phyloP scores from a whole-genome alignment of 1,140 invertebrate genomes.

The Ditylenchus dipsaci region DNA sequence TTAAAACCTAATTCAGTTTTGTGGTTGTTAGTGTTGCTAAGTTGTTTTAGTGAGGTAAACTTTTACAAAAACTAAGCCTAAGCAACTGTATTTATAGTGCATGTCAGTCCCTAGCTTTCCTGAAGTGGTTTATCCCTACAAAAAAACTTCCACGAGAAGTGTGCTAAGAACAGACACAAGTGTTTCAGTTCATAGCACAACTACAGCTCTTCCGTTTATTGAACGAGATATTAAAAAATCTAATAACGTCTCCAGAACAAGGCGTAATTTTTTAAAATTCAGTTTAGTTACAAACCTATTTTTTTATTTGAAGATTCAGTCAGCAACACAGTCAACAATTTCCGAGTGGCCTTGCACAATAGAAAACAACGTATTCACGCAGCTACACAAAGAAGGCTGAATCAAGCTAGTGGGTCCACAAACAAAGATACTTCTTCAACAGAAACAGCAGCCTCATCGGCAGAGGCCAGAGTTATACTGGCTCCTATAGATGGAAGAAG shows the following conservation, averaged over 20 bases:
- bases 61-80: not conserved
- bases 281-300: not conserved
- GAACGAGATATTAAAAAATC: not conserved
- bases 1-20: not conserved
- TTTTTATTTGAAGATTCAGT: not conserved
- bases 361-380: not conserved
- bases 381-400: not conserved
- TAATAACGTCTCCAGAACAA: not conserved
- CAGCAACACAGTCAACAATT: not conserved
- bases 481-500: not conserved
- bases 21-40: not conserved
- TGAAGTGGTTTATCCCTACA: not conserved
- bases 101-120: not conserved
- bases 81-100: not conserved
- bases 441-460: not conserved
- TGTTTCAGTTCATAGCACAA: no score
- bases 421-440: no score
- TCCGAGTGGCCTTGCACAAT: not conserved
- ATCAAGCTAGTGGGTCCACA: not conserved
- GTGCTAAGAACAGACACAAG: no score
- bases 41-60: not conserved
- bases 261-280: not conserved
- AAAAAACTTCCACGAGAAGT: not conserved
- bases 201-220: not conserved
- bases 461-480: conserved; percentile 1